Percentiles rank a stretch among this genome's conserved stretches.
These are phyloP conservation scores for Idaea dimidiata DNA, from an alignment of 2,888 invertebrate genomes.

Conservation along the genomic window DNA sequence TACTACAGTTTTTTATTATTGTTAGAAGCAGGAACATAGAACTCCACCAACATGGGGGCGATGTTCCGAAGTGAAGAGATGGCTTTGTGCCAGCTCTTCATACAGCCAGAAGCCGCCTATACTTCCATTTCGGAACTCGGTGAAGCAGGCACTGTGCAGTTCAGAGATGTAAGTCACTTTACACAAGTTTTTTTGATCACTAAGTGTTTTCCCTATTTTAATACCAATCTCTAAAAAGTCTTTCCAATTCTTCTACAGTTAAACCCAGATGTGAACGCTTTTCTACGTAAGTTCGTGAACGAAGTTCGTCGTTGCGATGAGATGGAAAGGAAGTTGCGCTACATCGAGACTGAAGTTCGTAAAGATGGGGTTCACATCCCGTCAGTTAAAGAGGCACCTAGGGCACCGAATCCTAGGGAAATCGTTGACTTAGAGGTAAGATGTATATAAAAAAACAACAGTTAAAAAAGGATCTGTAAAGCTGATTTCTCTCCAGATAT, in stretches of 20 bases:
- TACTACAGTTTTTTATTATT: constrained; percentile 19
- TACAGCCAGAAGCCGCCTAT: constrained; percentile 97
- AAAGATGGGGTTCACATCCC: constrained; percentile 91
- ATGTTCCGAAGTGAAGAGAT: constrained; percentile 95
- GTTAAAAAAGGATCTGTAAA: too few species aligned
- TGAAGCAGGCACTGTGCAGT: constrained; percentile 96
- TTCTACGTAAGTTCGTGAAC: constrained; percentile 95
- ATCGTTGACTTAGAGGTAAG: constrained; percentile 93
- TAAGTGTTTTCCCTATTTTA: neutral
- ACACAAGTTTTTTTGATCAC: too few species aligned
- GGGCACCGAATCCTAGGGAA: constrained; percentile 89
- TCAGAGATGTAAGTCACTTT: constrained; percentile 94
- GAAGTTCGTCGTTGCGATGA: constrained; percentile 95
- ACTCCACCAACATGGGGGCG: constrained; percentile 83
- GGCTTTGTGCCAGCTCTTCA: constrained; percentile 95
- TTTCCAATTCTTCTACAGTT: constrained; percentile 76
- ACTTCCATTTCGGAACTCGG: constrained; percentile 96
- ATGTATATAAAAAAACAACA: too few species aligned
- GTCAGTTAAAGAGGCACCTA: constrained; percentile 87
- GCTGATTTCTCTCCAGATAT: too few species aligned
- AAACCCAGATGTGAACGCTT: constrained; percentile 91
- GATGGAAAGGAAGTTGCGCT: constrained; percentile 93
- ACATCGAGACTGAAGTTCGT: constrained; percentile 91
- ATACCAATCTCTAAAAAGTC: too few species aligned
- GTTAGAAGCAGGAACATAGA: constrained; percentile 53